Conservation (phyloP, 2,113 vertebrate species). For the Rhinogobius similis region DNA sequence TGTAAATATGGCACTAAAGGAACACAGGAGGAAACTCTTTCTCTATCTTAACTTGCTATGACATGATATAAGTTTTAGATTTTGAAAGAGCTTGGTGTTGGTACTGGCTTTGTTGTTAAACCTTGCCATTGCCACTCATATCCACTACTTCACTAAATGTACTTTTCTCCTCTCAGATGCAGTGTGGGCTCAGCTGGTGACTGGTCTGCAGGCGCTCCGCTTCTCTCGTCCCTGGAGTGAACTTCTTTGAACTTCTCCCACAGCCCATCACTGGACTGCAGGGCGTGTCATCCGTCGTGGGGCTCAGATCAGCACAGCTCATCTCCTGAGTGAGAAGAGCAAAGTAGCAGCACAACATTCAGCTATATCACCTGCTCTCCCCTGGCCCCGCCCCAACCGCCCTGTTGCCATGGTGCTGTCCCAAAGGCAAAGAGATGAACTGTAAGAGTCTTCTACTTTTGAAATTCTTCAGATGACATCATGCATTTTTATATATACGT, state of each 20-base stretch:
- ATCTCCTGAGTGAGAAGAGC: conserved; percentile 78
- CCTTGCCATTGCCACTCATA: conserved; percentile 14
- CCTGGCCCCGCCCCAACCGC: conserved; percentile 72
- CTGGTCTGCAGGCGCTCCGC: conserved; percentile 78
- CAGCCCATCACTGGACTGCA: conserved; percentile 48
- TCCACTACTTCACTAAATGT: conserved; percentile 49
- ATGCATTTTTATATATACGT: neutral
- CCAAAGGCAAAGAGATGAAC: conserved; percentile 99
- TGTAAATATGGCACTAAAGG: neutral
- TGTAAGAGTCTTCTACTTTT: conserved; percentile 81
- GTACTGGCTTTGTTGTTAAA: neutral
- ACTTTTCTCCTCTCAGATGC: conserved; percentile 81
- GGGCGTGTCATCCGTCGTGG: conserved; percentile 25
- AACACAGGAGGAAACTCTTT: neutral
- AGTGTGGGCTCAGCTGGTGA: conserved; percentile 87
- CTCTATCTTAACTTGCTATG: neutral
- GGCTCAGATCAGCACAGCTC: conserved; percentile 68
- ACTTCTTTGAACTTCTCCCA: conserved; percentile 48
- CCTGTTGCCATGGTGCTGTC: conserved; percentile 95
- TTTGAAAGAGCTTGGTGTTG: too few species aligned
- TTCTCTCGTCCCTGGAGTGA: conserved; percentile 71
- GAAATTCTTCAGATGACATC: neutral
- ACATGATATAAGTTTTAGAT: neutral
- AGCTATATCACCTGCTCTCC: conserved; percentile 43
- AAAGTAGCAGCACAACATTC: conserved; percentile 76